These are phyloP conservation scores for Dicentrarchus labrax DNA, from an alignment of 2,113 vertebrate genomes.

Conservation along the genomic window DNA sequence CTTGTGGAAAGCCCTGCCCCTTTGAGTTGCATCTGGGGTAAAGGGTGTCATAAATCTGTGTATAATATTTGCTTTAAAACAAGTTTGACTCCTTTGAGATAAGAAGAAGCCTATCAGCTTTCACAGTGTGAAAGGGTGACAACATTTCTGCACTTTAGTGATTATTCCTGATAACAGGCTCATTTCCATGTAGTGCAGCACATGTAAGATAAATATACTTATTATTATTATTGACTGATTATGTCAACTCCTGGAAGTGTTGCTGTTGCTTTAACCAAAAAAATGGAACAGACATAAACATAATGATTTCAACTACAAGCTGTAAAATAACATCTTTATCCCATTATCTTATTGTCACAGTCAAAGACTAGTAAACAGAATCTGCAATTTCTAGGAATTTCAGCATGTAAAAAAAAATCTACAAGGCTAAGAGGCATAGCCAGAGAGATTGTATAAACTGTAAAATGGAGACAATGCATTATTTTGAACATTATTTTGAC, in stretches of 20 bases:
- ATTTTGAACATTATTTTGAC: too few species aligned
- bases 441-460: too few species aligned
- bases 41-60: slow-evolving; percentile 14
- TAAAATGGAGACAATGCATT: too few species aligned
- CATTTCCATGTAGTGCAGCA: not conserved
- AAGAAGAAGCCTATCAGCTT: slow-evolving; percentile 20
- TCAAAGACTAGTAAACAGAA: not conserved
- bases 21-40: not conserved
- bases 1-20: not conserved
- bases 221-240: not conserved
- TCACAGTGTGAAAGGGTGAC: not conserved
- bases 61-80: not conserved
- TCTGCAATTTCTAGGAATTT: too few species aligned
- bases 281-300: not conserved
- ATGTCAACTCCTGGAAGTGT: not conserved
- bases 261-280: not conserved
- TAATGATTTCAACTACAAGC: not conserved
- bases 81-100: slow-evolving; percentile 20
- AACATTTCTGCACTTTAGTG: not conserved
- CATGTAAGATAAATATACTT: not conserved
- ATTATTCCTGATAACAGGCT: slow-evolving; percentile 19
- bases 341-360: not conserved
- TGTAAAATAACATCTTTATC: not conserved
- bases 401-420: too few species aligned
- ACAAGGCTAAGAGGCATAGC: too few species aligned